These are phyloP conservation scores for Misgurnus anguillicaudatus DNA, from an alignment of 2,113 vertebrate genomes.

Conservation along the genomic window DNA sequence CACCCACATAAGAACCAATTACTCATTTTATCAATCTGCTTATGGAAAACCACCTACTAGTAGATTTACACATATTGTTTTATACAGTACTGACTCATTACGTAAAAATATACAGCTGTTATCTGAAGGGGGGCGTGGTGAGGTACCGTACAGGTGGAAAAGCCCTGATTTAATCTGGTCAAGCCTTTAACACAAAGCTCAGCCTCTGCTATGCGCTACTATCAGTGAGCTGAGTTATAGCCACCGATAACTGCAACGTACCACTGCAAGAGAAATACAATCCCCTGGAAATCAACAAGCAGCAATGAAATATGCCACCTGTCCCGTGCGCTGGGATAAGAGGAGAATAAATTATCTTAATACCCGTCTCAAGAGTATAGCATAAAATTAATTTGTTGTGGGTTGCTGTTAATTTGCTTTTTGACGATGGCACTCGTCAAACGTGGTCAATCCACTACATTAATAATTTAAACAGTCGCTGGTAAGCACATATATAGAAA, in stretches of 20 bases:
- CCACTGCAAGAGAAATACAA: conserved; percentile 10
- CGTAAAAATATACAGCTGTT: conserved; percentile 4
- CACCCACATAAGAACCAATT: no score
- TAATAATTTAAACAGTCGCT: background rate
- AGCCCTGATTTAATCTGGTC: conserved; percentile 25
- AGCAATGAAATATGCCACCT: background rate
- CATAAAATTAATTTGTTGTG: background rate
- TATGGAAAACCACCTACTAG: no score
- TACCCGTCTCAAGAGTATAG: background rate
- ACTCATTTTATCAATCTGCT: no score
- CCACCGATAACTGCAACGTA: background rate
- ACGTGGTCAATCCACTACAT: background rate
- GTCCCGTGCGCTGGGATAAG: background rate
- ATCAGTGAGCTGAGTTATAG: conserved; percentile 1
- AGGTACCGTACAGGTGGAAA: background rate
- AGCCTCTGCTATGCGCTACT: background rate
- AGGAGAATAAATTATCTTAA: background rate
- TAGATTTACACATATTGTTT: conserved; percentile 27
- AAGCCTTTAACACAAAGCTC: background rate
- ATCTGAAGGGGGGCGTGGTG: conserved; percentile 14
- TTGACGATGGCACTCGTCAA: background rate
- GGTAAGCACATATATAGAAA: conserved; percentile 3
- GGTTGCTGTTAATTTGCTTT: background rate
- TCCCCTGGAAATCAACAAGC: background rate
- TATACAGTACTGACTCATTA: conserved; percentile 23